These are phyloP conservation scores for Lepidochitona cinerea DNA, from an alignment of 2,888 invertebrate genomes.

Conservation along the genomic window DNA sequence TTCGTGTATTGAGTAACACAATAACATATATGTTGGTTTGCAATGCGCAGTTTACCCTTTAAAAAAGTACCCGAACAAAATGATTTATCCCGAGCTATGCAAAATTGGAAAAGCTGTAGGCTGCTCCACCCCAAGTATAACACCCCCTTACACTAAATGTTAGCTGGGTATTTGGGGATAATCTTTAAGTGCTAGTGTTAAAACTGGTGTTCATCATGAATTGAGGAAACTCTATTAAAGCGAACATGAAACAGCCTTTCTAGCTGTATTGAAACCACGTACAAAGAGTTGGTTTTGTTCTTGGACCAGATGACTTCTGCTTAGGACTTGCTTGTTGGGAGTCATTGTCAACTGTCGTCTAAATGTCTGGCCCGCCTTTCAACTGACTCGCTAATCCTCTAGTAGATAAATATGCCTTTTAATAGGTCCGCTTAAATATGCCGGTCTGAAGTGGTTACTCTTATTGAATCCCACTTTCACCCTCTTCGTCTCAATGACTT, in stretches of 20 bases:
- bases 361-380: constrained; percentile 42
- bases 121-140: too few relatives aligned
- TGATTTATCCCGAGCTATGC: too few relatives aligned
- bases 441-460: constrained; percentile 9
- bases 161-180: too few relatives aligned
- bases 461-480: constrained; percentile 12
- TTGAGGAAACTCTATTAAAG: constrained; percentile 23
- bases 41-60: too few relatives aligned
- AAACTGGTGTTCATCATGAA: too few relatives aligned
- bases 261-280: constrained; percentile 7
- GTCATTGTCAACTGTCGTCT: constrained; percentile 43
- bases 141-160: too few relatives aligned
- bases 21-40: too few relatives aligned
- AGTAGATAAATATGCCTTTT: constrained; percentile 43
- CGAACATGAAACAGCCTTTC: constrained; percentile 5
- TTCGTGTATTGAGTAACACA: too few relatives aligned
- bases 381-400: constrained; percentile 41
- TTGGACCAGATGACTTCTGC: constrained; percentile 20
- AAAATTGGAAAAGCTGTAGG: too few relatives aligned
- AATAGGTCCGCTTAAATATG: constrained; percentile 39
- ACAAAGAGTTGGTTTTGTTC: constrained; percentile 24
- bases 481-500: constrained; percentile 14
- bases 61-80: too few relatives aligned
- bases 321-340: constrained; percentile 9
- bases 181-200: too few relatives aligned